These are phyloP conservation scores for Drosophila sordidula DNA, from an alignment of 2,888 invertebrate genomes.

Conservation along the genomic window DNA sequence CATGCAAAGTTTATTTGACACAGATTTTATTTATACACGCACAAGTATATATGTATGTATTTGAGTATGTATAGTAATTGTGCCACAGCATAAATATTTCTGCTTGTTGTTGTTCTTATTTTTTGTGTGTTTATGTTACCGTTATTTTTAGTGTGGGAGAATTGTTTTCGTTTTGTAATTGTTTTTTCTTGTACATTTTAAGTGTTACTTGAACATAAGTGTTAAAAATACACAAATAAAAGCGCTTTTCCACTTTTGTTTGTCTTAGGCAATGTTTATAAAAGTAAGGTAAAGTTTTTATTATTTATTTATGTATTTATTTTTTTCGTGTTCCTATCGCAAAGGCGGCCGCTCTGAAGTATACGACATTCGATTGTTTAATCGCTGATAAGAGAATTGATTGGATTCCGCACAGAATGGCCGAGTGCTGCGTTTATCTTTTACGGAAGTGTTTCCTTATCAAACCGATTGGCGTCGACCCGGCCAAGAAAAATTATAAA, in stretches of 20 bases:
- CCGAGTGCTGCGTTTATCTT: conserved; percentile 38
- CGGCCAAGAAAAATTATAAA: neutral
- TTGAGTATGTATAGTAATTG: conserved; percentile 1
- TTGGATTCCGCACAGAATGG: neutral
- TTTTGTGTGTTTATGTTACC: conserved; percentile 3
- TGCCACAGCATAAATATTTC: conserved; percentile 20
- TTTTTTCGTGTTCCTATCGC: conserved; percentile 8
- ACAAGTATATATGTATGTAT: conserved; percentile 6
- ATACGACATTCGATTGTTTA: conserved; percentile 13
- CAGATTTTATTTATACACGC: conserved; percentile 58
- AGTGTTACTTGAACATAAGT: neutral
- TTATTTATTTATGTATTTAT: conserved; percentile 1
- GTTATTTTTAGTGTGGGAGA: conserved; percentile 15
- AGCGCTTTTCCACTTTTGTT: neutral
- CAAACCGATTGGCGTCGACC: neutral
- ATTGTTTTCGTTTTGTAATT: conserved; percentile 5
- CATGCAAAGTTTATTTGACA: conserved; percentile 80
- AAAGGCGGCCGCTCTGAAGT: conserved; percentile 23
- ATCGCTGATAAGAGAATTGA: conserved; percentile 45
- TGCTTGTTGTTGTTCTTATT: conserved; percentile 1
- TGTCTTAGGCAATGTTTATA: conserved; percentile 3
- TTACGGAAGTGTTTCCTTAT: conserved; percentile 35
- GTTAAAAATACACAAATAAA: conserved; percentile 7
- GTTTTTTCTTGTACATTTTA: neutral
- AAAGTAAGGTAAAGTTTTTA: neutral